A percentile compares a stretch with the other conserved stretches of the same genome.
These are phyloP conservation scores for Drosophila dives DNA, from an alignment of 2,888 invertebrate species.

Conservation along the genomic window DNA sequence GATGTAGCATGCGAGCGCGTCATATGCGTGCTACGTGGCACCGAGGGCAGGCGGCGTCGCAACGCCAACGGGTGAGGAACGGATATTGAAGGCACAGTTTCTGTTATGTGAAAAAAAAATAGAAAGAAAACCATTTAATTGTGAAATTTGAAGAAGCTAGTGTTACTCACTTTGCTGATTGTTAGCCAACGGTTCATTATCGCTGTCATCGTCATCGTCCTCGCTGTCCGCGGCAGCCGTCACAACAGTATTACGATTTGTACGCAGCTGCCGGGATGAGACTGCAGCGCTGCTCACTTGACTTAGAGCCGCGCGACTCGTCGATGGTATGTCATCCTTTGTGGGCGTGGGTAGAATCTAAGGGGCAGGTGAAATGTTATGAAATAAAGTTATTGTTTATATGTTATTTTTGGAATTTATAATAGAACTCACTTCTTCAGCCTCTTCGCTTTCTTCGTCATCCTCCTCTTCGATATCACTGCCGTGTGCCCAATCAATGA, in stretches of 20 bases:
- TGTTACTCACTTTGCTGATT: conserved; percentile 77
- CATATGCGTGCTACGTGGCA: conserved; percentile 72
- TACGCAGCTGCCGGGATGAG: conserved; percentile 80
- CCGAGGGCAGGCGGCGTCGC: conserved; percentile 64
- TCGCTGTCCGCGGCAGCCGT: conserved; percentile 66
- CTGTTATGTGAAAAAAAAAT: conserved; percentile 21
- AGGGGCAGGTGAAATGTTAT: neutral
- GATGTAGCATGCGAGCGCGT: conserved; percentile 83
- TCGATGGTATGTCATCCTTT: conserved; percentile 74
- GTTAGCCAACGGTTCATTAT: conserved; percentile 82
- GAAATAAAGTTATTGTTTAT: neutral
- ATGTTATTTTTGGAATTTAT: neutral
- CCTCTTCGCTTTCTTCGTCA: conserved; percentile 76
- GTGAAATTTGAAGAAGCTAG: neutral
- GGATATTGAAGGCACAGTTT: conserved; percentile 54
- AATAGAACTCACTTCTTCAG: conserved; percentile 62
- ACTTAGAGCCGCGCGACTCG: conserved; percentile 73
- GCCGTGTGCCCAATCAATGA: conserved; percentile 82
- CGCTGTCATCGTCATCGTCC: conserved; percentile 81
- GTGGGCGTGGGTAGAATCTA: conserved; percentile 82
- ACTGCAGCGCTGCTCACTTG: conserved; percentile 33
- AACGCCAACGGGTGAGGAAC: conserved; percentile 74
- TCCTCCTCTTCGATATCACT: conserved; percentile 82
- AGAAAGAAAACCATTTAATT: neutral
- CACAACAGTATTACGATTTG: conserved; percentile 83